A percentile compares a stretch with the other conserved stretches of the same genome.
phyloP scores from a whole-genome alignment of 2,888 invertebrate genomes.

The Acanthosoma haemorrhoidale region DNA sequence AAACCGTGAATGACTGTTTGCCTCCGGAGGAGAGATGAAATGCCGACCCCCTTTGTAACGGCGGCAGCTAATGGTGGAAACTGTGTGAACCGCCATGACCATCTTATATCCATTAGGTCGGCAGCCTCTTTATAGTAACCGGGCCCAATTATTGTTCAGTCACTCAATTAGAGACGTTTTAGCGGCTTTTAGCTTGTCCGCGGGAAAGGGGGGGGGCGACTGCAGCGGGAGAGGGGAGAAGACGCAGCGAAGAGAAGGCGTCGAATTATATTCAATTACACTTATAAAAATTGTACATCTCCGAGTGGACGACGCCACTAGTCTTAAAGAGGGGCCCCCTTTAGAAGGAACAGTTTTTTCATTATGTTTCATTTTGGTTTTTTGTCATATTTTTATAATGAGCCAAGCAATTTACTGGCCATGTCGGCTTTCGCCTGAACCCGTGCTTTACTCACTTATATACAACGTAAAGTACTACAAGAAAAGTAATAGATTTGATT shows the following conservation, averaged over 20 bases:
- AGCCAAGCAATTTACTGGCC: neutral
- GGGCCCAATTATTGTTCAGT: slow-evolving; percentile 24
- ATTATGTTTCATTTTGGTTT: neutral
- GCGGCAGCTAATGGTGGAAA: slow-evolving; percentile 20
- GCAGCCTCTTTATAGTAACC: slow-evolving; percentile 16
- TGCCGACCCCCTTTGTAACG: neutral
- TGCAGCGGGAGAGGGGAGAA: no score
- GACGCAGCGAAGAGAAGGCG: neutral
- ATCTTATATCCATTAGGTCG: slow-evolving; percentile 24
- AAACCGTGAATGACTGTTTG: slow-evolving; percentile 8
- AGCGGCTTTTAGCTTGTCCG: slow-evolving; percentile 19
- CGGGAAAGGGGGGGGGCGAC: no score
- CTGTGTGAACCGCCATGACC: slow-evolving; percentile 15
- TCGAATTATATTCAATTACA: slow-evolving; percentile 25
- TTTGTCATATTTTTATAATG: neutral
- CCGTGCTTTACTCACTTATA: no score
- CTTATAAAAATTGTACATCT: slow-evolving; percentile 14
- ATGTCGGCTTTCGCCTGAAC: neutral
- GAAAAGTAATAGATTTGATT: no score
- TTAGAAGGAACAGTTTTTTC: neutral
- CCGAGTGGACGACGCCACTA: neutral
- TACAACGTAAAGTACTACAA: no score
- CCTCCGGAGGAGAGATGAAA: neutral
- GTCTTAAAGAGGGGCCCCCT: neutral
- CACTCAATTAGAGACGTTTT: slow-evolving; percentile 25